phyloP scores from a whole-genome alignment of 2,888 invertebrate genomes.

The Pachymerium ferrugineum region DNA sequence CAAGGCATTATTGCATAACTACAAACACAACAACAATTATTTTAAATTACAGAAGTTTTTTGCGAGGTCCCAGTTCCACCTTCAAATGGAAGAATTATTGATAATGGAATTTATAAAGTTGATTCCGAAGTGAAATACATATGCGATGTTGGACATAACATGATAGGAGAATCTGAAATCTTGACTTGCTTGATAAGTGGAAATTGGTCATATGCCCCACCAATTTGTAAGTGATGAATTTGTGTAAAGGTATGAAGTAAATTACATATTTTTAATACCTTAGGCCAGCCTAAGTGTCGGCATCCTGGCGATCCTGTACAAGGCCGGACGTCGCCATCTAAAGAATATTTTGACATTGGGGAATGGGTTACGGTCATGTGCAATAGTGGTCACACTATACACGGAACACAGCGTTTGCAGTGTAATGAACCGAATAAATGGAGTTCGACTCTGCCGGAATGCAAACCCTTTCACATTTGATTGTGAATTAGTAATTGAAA shows the following conservation, averaged over 20 bases:
- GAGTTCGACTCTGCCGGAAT: slow-evolving; percentile 63
- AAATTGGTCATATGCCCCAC: slow-evolving; percentile 80
- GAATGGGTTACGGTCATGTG: slow-evolving; percentile 65
- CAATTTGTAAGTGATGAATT: slow-evolving; percentile 59
- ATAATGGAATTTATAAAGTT: slow-evolving; percentile 60
- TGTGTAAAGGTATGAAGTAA: background rate
- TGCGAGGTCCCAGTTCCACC: slow-evolving; percentile 71
- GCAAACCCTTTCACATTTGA: slow-evolving; percentile 42
- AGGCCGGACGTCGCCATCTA: slow-evolving; percentile 63
- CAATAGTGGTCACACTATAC: slow-evolving; percentile 58
- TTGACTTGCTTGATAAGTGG: slow-evolving; percentile 82
- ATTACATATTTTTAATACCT: background rate
- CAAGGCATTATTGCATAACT: no score
- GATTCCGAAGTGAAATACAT: slow-evolving; percentile 75
- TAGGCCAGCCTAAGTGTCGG: slow-evolving; percentile 66
- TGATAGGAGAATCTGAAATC: slow-evolving; percentile 67
- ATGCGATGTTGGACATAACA: slow-evolving; percentile 61
- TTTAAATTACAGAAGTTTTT: slow-evolving; percentile 61
- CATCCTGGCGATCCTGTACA: slow-evolving; percentile 67
- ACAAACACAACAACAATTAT: background rate
- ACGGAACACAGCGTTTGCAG: slow-evolving; percentile 57
- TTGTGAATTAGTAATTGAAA: no score
- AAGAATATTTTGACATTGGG: slow-evolving; percentile 68
- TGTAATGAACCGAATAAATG: slow-evolving; percentile 63
- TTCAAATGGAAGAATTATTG: slow-evolving; percentile 61